A percentile compares a stretch with the other conserved stretches of the same genome.
phyloP scores from a whole-genome alignment of 2,113 vertebrate genomes.

The Salvelinus namaycush region DNA sequence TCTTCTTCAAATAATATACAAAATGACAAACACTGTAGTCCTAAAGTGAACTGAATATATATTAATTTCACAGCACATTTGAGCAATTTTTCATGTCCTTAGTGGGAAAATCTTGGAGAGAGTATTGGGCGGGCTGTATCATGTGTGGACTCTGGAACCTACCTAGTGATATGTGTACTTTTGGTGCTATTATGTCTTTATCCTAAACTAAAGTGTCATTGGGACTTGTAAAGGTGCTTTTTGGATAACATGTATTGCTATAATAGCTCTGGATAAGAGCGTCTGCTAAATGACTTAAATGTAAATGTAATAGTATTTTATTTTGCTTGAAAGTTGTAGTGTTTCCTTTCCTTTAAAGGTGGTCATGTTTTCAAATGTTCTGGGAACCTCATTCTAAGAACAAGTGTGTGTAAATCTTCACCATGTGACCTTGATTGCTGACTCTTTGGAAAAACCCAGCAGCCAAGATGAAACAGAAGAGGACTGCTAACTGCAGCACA shows the following conservation, averaged over 20 bases:
- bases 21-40: background rate
- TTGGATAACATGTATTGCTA: background rate
- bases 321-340: background rate
- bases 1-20: background rate
- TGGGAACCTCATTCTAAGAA: slow-evolving; percentile 31
- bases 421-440: slow-evolving; percentile 23
- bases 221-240: background rate
- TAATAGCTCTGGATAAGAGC: no score
- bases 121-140: no score
- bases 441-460: slow-evolving; percentile 40
- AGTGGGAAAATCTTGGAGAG: no score
- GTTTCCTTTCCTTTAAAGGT: background rate
- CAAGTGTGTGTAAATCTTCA: slow-evolving; percentile 13
- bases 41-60: background rate
- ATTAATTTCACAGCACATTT: no score
- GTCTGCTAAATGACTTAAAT: no score
- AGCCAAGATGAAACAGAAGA: slow-evolving; percentile 38
- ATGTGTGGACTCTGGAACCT: no score
- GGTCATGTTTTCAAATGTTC: slow-evolving; percentile 26
- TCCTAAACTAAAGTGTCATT: background rate
- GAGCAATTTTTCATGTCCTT: no score
- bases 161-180: background rate
- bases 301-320: background rate
- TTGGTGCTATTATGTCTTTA: no score
- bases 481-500: background rate